Conservation (phyloP, 2,113 vertebrate species). For the Rana temporaria region DNA sequence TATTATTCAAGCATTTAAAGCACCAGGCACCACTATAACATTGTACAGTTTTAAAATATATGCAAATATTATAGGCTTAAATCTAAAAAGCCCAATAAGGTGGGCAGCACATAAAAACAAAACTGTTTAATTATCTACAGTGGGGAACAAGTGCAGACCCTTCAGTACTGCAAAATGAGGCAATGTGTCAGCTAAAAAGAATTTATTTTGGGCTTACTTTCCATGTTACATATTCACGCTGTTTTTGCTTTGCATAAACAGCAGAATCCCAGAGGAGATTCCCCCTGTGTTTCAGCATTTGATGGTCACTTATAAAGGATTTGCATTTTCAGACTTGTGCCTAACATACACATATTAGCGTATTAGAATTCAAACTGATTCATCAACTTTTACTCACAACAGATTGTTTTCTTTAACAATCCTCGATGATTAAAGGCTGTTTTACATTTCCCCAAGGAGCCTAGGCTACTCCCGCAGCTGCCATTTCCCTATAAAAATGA, state of each 20-base stretch:
- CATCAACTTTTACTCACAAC: slow-evolving; percentile 35
- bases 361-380: slow-evolving; percentile 16
- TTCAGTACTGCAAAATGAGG: too few species aligned
- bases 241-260: background rate
- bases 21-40: too few species aligned
- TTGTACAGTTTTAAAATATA: too few species aligned
- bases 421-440: slow-evolving; percentile 65
- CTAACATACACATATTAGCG: background rate
- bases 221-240: slow-evolving; percentile 14
- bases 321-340: slow-evolving; percentile 15
- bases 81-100: too few species aligned
- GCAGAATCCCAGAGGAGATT: background rate
- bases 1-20: too few species aligned
- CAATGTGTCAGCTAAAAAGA: background rate
- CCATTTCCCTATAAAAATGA: slow-evolving; percentile 66
- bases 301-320: slow-evolving; percentile 19
- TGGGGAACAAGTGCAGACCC: background rate
- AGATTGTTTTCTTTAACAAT: slow-evolving; percentile 61
- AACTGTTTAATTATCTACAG: too few species aligned
- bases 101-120: too few species aligned
- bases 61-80: too few species aligned
- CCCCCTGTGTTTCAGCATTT: background rate
- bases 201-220: background rate
- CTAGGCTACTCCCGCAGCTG: slow-evolving; percentile 57
- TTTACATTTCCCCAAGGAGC: slow-evolving; percentile 70